Evolutionary conservation across 64 coral and sea anemone genomes (phyloP), one percentile per base, ranked within the genome.

Genomic region (Orbicella faveolata): DNA sequence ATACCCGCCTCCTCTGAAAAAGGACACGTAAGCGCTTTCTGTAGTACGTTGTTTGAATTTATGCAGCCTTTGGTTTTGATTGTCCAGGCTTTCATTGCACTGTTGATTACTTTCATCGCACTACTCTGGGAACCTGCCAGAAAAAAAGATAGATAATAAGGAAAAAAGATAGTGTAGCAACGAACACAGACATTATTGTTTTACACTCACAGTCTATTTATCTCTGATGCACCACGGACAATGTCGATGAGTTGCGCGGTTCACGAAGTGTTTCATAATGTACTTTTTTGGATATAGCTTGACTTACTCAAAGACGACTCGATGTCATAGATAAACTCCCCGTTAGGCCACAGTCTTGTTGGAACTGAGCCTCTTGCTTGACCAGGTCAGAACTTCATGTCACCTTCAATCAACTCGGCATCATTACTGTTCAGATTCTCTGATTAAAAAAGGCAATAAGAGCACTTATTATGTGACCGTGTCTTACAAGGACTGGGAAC

Each of bases 401-500:
- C 88, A 34, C 88, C 88, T 68, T 89, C 88, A 68, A 79, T 48
- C 15, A 89, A 34, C 7, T 89, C 88, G 44, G 51, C 61, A 25
- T 70, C 76, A 19, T 52, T 48, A 0, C 25, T 79, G 10, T 36
- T 6, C 26, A 63, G 26, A 65, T 82, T 82, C 34, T 82, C 79
- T 82, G 79, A 36, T 64, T 16, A 16, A 16, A 59, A 59, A 59
- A 1, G 2, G 13, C 11, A 59, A 59, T 12, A 59, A 12, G 55
- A 59, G 11, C 55, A 59, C 15, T 57, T 57, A 30, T 30, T 30
- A 30, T 30, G 30, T 30, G 30, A 30, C 30, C 30, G 30, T 30
- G 30, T 30, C 30, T 30, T 30, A 30, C 30, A 30, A 30, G 30
- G 30, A 30, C 30, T 30, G 30, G 30, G 30, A 30, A 30, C 30